Conservation (phyloP, 2,797 vertebrate genomes). For the Sebastes minor region DNA sequence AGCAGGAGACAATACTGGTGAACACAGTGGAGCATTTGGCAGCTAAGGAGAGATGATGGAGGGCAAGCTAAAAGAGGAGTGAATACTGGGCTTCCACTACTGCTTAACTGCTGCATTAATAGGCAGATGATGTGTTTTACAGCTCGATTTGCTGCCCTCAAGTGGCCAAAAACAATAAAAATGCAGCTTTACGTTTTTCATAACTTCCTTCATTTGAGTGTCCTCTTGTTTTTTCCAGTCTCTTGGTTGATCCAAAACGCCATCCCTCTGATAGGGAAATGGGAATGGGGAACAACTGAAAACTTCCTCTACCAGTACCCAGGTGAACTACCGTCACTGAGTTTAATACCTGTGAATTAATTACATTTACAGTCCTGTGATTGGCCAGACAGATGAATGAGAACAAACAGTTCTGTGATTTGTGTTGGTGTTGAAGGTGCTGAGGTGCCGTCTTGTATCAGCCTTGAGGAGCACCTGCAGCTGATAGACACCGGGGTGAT, state of each 20-base stretch:
- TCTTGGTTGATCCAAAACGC: not conserved
- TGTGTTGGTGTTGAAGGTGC: not conserved
- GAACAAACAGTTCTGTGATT: not conserved
- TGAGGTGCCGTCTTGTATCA: slow-evolving; percentile 1
- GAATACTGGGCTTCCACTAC: not conserved
- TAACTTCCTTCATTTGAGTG: not conserved
- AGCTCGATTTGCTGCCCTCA: not conserved
- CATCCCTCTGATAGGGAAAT: slow-evolving; percentile 3
- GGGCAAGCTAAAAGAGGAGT: not conserved
- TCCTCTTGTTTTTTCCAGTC: slow-evolving; percentile 20
- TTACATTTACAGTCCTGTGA: not conserved
- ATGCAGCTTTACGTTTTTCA: not conserved
- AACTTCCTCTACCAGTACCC: slow-evolving; percentile 28
- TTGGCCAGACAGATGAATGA: not conserved
- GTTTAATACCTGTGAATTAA: not conserved
- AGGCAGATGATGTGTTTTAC: not conserved
- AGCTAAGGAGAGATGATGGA: not conserved
- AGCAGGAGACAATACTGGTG: not conserved
- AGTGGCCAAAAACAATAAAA: not conserved
- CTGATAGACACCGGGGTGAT: slow-evolving; percentile 16
- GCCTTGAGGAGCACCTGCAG: not conserved
- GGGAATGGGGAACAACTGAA: slow-evolving; percentile 39
- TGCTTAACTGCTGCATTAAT: not conserved
- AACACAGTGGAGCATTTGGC: too few species aligned
- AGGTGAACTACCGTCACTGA: not conserved